Base-by-base conservation (phyloP, 1,140 invertebrate genomes). In the Branchinecta lynchi region DNA sequence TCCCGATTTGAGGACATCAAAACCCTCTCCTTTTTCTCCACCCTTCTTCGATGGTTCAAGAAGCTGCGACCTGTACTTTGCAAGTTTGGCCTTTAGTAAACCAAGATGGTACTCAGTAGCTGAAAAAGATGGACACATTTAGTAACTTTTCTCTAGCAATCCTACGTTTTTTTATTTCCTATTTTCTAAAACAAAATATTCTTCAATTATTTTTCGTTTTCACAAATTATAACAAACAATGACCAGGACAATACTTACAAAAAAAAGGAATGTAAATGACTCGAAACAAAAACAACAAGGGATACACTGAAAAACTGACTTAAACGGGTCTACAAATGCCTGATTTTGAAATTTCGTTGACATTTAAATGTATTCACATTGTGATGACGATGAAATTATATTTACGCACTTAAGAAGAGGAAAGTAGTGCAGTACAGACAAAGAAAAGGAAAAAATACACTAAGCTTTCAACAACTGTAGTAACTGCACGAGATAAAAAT, bases 31-130 rank as follows among this genome's bases (percentile, higher is more conserved):
- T 79, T 97, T 99, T 75, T 96, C 92, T 45, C 89, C 88, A 46
- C 80, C 81, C 76, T 94, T 92, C 79, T 98, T 98, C 0, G 89
- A 83, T 0, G 96, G 95, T 77, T 99, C 96, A 44, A 99, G 78
- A 15, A 99, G 79, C 77, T 98, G 93, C 7, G 93, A 90, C 60
- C 96, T 82, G 76, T 97, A 98, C 78, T 98, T 99, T 0, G 97
- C 96, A 77, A 99, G 81, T 82, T 99, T 99, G 0, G 97, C 97
- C 82, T 99, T 99, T 67, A 99, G 78, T 45, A 99, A 81, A 44
- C 97, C 96, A 80, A 99, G 85, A 85, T 99, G 96, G 76, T 99
- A 99, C 79, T 99, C 97, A 76, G 97, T 99, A 6, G 96, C 96
- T 96, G 79, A 44, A 82, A 80, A 70, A 67, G 69, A 60, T 6